These are phyloP conservation scores for Agrotis clavis DNA, from an alignment of 2,888 invertebrate genomes.

Conservation along the genomic window DNA sequence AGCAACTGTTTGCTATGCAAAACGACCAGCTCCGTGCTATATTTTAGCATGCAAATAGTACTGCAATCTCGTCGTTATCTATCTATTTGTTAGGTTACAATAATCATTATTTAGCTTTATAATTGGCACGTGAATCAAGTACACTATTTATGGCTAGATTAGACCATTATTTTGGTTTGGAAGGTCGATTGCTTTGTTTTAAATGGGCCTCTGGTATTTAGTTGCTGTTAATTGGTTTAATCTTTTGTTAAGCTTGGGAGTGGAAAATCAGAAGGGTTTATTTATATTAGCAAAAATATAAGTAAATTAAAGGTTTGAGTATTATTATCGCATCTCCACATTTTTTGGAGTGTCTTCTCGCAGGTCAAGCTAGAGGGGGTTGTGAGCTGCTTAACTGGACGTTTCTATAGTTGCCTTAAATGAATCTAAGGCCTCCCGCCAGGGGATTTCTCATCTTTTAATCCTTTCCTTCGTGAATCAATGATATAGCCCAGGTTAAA, in stretches of 20 bases:
- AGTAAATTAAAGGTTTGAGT: too few species aligned
- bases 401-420: too few species aligned
- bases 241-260: neutral
- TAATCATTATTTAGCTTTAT: conserved; percentile 44
- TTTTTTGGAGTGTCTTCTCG: too few species aligned
- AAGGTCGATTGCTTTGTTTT: conserved; percentile 10
- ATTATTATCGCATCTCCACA: too few species aligned
- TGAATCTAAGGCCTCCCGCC: too few species aligned
- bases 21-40: conserved; percentile 30
- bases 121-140: conserved; percentile 45
- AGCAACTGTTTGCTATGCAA: conserved; percentile 46
- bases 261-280: neutral
- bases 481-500: neutral
- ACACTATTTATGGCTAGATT: conserved; percentile 28
- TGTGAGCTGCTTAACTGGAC: too few species aligned
- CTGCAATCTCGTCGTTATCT: conserved; percentile 30
- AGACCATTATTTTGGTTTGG: conserved; percentile 17
- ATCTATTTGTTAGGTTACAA: conserved; percentile 39
- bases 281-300: neutral
- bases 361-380: too few species aligned
- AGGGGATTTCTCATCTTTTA: neutral
- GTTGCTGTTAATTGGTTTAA: conserved; percentile 10
- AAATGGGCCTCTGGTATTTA: neutral
- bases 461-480: neutral
- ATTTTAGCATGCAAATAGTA: conserved; percentile 55